Conservation (phyloP, 2,797 vertebrate genomes). For the Rhodeus uyekii region DNA sequence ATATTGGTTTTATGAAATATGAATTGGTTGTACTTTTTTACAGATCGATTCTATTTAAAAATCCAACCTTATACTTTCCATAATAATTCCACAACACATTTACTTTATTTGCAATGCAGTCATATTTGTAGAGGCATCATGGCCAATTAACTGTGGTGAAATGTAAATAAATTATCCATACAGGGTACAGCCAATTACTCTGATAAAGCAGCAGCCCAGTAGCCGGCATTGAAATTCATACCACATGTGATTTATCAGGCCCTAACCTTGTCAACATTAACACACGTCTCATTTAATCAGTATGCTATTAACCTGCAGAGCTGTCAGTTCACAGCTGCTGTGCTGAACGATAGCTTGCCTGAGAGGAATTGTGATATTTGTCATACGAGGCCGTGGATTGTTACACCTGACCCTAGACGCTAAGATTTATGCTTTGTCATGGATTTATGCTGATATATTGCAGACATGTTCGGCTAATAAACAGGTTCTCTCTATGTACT, state of each 20-base stretch:
- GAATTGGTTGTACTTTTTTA: not conserved
- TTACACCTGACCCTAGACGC: slow-evolving; percentile 28
- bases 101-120: not conserved
- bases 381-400: slow-evolving; percentile 19
- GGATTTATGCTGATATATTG: not conserved
- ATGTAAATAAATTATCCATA: slow-evolving; percentile 40
- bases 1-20: not conserved
- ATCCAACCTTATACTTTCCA: not conserved
- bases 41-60: not conserved
- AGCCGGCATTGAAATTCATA: slow-evolving; percentile 34
- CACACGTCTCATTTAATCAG: slow-evolving; percentile 56
- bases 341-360: slow-evolving; percentile 24
- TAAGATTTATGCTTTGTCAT: slow-evolving; percentile 16
- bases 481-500: not conserved
- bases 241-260: slow-evolving; percentile 45
- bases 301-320: slow-evolving; percentile 51
- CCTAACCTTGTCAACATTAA: slow-evolving; percentile 58
- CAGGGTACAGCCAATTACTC: slow-evolving; percentile 39
- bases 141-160: slow-evolving; percentile 28
- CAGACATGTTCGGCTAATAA: slow-evolving; percentile 1
- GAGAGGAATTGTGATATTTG: slow-evolving; percentile 35
- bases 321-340: slow-evolving; percentile 43
- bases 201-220: slow-evolving; percentile 23
- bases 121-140: slow-evolving; percentile 29
- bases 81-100: not conserved